Base-by-base conservation (phyloP, 2,113 vertebrate species). In the Heliornis fulica region DNA sequence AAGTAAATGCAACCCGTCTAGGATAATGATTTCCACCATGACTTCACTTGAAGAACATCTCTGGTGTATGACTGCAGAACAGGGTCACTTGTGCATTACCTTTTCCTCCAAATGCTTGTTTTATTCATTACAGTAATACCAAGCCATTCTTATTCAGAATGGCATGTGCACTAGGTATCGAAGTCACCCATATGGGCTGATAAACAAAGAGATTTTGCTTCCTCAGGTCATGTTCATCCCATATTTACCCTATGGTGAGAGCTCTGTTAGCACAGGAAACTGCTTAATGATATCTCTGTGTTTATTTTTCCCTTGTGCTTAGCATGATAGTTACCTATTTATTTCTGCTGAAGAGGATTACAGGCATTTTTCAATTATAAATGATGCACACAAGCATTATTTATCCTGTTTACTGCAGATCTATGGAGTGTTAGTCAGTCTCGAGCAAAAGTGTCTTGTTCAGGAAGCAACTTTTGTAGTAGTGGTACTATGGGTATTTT, bases 341-440 rank as follows among this genome's bases (percentile, higher is more conserved):
- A 92, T 89, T 94, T 90, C 57, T 81, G 43, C 90, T 89, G 87
- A 83, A 88, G 87, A 90, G 76, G 82, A 96, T 95, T 96, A 94
- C 74, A 94, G 87, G 66, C 78, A 77, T 90, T 92, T 93, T 95
- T 94, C 96, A 95, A 83, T 97, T 96, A 92, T 40, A 96, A 93
- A 87, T 95, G 69, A 90, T 92, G 84, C 83, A 74, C 16, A 0
- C 76, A 90, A 95, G 78, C 38, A 8, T 91, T 93, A 94, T 91
- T 89, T 96, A 65, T 93, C 88, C 72, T 91, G 65, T 90, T 95
- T 96, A 54, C 79, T 84, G 59, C 59, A 82, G 57, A 90, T 82
- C 79, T 96, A 40, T 77, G 51, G 59, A 70, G 77, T 45, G 80
- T 87, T 96, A 84, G 74, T 85, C 66, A 86, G 59, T 74, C 83